phyloP scores from a whole-genome alignment of 2,888 invertebrate species.

The Dicycla oo region DNA sequence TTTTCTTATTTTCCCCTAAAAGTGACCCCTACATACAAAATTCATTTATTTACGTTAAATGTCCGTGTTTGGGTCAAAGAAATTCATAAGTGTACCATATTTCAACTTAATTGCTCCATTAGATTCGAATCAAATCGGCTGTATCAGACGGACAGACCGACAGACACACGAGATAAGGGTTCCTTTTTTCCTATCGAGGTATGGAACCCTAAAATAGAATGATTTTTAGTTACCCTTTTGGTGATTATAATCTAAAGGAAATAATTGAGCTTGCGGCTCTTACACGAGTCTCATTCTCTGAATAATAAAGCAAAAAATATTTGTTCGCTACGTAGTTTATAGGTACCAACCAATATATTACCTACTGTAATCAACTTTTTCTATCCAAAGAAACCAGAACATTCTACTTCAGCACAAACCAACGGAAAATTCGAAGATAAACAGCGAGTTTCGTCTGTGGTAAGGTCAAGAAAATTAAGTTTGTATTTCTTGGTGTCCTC shows the following conservation, averaged over 20 bases:
- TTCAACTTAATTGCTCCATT: too few species aligned
- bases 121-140: too few species aligned
- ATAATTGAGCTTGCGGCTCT: neutral
- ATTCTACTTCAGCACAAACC: conserved; percentile 1
- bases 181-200: too few species aligned
- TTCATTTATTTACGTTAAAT: too few species aligned
- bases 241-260: neutral
- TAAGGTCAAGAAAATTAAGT: conserved; percentile 70
- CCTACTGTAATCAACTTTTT: neutral
- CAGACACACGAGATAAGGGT: too few species aligned
- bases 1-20: too few species aligned
- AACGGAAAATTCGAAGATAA: conserved; percentile 27
- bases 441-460: conserved; percentile 42
- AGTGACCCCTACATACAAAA: too few species aligned
- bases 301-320: neutral
- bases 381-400: neutral
- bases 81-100: too few species aligned
- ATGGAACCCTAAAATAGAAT: too few species aligned
- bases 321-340: neutral
- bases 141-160: too few species aligned
- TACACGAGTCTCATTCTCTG: too few species aligned
- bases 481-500: conserved; percentile 67
- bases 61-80: too few species aligned
- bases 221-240: neutral
- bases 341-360: neutral